Evolutionary conservation across 2,888 invertebrate species (phyloP).

Genomic region (Drosophila cracens): DNA sequence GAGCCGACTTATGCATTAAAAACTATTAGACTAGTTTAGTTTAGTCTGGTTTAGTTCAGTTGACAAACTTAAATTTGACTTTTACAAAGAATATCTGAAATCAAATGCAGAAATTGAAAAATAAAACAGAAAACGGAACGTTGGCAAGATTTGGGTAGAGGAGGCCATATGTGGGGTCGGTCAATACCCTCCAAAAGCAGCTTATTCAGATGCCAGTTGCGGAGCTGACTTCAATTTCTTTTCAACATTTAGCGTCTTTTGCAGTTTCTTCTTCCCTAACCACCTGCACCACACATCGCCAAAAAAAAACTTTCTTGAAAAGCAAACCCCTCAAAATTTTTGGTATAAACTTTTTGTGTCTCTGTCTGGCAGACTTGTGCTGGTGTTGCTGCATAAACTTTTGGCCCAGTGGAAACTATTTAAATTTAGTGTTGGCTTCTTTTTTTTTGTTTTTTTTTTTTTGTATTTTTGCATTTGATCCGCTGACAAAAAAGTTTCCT

Average conservation of each 20-base stretch:
- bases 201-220: constrained; percentile 46
- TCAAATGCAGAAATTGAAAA: constrained; percentile 31
- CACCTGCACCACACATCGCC: constrained; percentile 34
- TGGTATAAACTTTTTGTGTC: constrained; percentile 22
- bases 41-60: constrained; percentile 56
- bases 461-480: constrained; percentile 46
- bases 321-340: constrained; percentile 16
- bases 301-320: constrained; percentile 39
- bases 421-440: constrained; percentile 64
- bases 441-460: constrained; percentile 18
- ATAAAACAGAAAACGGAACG: constrained; percentile 2
- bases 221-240: constrained; percentile 57
- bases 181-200: constrained; percentile 33
- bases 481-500: constrained; percentile 59
- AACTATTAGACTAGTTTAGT: constrained; percentile 71
- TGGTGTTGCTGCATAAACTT: constrained; percentile 43
- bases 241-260: constrained; percentile 42
- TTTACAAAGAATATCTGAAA: constrained; percentile 48
- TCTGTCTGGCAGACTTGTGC: constrained; percentile 17
- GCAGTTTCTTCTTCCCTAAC: not conserved
- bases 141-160: no score
- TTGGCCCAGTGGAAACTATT: constrained; percentile 68
- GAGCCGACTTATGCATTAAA: constrained; percentile 56
- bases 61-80: constrained; percentile 73
- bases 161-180: constrained; percentile 7